Evolutionary conservation across 1,140 invertebrate species (phyloP), one percentile per base, ranked within the genome.

Genomic region (Eriosoma lanigerum): DNA sequence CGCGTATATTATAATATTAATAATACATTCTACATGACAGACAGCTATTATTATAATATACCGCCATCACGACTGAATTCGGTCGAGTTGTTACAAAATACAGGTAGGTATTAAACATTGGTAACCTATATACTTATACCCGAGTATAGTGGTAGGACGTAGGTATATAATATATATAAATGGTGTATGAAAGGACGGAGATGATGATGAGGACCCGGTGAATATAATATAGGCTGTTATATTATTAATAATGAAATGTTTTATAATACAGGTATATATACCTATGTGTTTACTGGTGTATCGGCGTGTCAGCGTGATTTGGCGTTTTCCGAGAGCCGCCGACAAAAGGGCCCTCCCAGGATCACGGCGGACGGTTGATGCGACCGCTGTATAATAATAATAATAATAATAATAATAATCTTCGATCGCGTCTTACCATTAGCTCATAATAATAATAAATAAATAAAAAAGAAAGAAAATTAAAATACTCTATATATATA

Each of bases 301-400:
- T 70, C 66, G 66, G 66, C 66, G 24, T 56, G 48, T 56, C 54
- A 46, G 19, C 73, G 54, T 60, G 73, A 75, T 75, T 75, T 75
- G 72, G 72, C 52, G 50, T 75, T 75, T 75, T 56, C 52, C 48
- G 12, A 76, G 29, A 76, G 32, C 21, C 46, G 54, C 73, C 73
- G 73, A 76, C 73, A 76, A 76, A 76, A 24, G 54, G 48, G 32
- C 50, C 48, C 29, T 6, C 19, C 72, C 50, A 44, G 12, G 26
- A 75, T 19, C 72, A 44, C 72, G 52, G 5, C n/a, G n/a, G 26
- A 72, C 52, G 50, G 44, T 13, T 12, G 38, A 68, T 68, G 62
- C 60, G 64, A 66, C 38, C 32, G 58, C 58, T 62, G 32, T 38
- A 38, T 8, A 8, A 38, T 38, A 38, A 38, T 38, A 38, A 38